Percentiles rank a stretch among this genome's conserved stretches.
Conservation (phyloP, 2,113 vertebrate genomes). For the Garra rufa region DNA sequence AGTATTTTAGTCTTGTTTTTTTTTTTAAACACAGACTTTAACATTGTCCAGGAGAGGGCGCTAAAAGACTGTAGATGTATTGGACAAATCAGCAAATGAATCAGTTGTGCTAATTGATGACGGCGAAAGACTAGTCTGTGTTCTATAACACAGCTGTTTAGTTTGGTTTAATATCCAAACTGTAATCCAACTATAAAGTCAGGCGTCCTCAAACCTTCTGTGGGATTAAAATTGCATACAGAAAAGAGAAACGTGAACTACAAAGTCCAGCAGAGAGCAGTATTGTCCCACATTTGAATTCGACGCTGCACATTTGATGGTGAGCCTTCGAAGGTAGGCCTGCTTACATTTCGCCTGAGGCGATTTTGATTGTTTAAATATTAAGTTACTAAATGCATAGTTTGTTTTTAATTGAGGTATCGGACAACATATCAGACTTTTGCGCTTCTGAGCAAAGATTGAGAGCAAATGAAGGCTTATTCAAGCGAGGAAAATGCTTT, state of each 20-base stretch:
- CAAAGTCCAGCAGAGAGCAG: slow-evolving; percentile 41
- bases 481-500: background rate
- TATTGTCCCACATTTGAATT: background rate
- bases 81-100: background rate
- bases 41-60: slow-evolving; percentile 33
- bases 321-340: background rate
- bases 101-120: background rate
- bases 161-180: background rate
- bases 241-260: background rate
- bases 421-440: background rate
- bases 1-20: background rate
- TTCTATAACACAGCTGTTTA: background rate
- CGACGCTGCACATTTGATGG: background rate
- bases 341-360: background rate
- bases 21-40: background rate
- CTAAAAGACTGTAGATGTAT: background rate
- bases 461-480: background rate
- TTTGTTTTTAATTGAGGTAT: slow-evolving; percentile 13
- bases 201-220: background rate
- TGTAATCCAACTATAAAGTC: background rate
- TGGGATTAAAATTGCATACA: background rate
- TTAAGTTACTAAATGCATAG: background rate
- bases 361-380: background rate
- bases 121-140: background rate
- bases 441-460: background rate